Evolutionary conservation across 1,140 invertebrate genomes (phyloP), one percentile per base, ranked within the genome.

Genomic region (Pseudomyrmex flavicornis): DNA sequence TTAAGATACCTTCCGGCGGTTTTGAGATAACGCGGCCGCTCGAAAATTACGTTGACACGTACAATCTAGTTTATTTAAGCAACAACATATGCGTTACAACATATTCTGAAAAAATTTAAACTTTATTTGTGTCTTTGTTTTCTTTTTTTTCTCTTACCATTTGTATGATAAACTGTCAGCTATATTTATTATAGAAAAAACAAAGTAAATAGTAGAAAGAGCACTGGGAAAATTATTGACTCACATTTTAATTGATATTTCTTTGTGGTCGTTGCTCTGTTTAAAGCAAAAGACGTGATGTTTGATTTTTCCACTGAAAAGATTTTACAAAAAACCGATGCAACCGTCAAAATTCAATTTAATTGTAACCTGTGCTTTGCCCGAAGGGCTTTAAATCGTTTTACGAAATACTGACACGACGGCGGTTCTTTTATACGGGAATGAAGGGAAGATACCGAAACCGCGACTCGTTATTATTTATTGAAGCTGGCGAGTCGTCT

Each of bases 391-490:
- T 61, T 22, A 13, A 77, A 72, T 72, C 54, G 35, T 35, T 35
- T 65, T 15, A 17, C 26, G 26, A 50, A n/a, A 56, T 72, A 52
- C 46, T 15, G n/a, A 13, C 17, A n/a, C 59, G 56, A 12, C 50
- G 26, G 56, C 77, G 69, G 66, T 83, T 50, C 54, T 77, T 84
- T 73, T 44, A 58, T 9, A 22, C 59, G 9, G 82, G 44, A 22
- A 12, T 26, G 22, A 5, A 10, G 46, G 54, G 48, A 54, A 50
- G 68, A 58, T 35, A 35, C 5, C 35, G 70, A 59, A 9, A 50
- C 48, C 12, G 15, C 50, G 26, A 26, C 56, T 80, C 44, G 17
- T 86, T 68, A 76, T 88, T 88, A 88, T 88, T 88, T 88, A 88
- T 88, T 74, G 83, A 54, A 75, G 84, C 52, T 76, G 74, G 74